Evolutionary conservation across 1,140 invertebrate genomes (phyloP).

Genomic region (Bombus breviceps): DNA sequence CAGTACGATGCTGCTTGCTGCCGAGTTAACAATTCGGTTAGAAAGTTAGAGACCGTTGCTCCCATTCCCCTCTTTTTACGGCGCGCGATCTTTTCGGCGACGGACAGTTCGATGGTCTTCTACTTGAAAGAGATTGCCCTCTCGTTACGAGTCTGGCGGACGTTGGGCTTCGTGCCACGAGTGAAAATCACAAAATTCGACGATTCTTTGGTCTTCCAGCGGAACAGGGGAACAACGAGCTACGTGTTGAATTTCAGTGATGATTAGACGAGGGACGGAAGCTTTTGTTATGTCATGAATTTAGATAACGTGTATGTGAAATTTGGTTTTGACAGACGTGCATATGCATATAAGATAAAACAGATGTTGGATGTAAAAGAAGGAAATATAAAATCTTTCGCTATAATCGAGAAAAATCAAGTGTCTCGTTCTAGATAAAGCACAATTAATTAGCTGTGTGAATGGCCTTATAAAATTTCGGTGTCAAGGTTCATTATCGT

Average conservation of each 20-base stretch:
- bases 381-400: neutral
- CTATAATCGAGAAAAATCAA: neutral
- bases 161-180: slow-evolving; percentile 61
- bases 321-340: neutral
- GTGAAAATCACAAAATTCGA: slow-evolving; percentile 68
- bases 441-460: neutral
- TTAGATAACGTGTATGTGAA: neutral
- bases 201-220: slow-evolving; percentile 16
- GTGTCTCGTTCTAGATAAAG: neutral
- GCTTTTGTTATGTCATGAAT: neutral
- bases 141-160: slow-evolving; percentile 59
- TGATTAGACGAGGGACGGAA: neutral
- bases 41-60: slow-evolving; percentile 60
- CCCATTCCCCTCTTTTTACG: neutral
- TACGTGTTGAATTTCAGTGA: slow-evolving; percentile 48
- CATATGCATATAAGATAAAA: neutral
- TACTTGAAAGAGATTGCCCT: slow-evolving; percentile 52
- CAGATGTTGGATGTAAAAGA: neutral
- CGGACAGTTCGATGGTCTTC: slow-evolving; percentile 62
- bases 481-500: neutral
- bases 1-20: slow-evolving; percentile 41
- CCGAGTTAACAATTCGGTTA: slow-evolving; percentile 76
- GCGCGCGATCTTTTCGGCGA: slow-evolving; percentile 55
- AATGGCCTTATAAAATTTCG: neutral
- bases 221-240: slow-evolving; percentile 15